Conservation (phyloP, 2,888 invertebrate species). For the Limnephilus rhombicus region DNA sequence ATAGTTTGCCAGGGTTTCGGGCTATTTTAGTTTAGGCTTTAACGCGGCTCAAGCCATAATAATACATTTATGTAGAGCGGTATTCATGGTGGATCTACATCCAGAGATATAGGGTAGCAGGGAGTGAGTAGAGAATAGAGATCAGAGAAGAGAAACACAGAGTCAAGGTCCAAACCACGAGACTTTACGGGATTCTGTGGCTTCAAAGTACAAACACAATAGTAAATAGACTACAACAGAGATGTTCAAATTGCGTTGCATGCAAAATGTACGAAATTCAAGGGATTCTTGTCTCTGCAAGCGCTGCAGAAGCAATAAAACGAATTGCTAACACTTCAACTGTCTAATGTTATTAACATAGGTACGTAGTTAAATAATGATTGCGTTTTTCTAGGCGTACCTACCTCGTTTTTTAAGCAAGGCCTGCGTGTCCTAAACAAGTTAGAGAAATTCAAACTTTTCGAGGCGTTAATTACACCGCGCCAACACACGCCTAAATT, state of each 20-base stretch:
- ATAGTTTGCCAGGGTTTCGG: neutral
- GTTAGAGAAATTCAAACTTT: neutral
- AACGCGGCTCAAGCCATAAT: slow-evolving; percentile 32
- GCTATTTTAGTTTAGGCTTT: slow-evolving; percentile 28
- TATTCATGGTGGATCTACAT: slow-evolving; percentile 14
- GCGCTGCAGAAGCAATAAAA: neutral
- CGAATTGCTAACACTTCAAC: slow-evolving; percentile 4
- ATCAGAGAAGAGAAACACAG: neutral
- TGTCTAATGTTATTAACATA: neutral
- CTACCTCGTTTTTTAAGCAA: neutral
- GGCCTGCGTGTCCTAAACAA: neutral
- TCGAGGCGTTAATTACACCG: neutral
- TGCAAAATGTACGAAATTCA: slow-evolving; percentile 35
- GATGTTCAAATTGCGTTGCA: slow-evolving; percentile 22
- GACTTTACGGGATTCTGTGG: slow-evolving; percentile 42
- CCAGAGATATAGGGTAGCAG: neutral
- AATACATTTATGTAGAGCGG: slow-evolving; percentile 40
- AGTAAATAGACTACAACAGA: slow-evolving; percentile 33
- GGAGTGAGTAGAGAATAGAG: neutral
- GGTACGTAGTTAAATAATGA: neutral
- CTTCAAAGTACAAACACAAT: slow-evolving; percentile 32
- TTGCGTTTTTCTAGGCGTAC: neutral
- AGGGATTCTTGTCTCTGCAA: neutral
- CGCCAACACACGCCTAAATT: neutral
- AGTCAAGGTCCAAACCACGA: slow-evolving; percentile 44